Percentiles rank a stretch among this genome's conserved stretches.
Conservation (phyloP, 2,888 invertebrate species). For the Reticulitermes lucifugus region DNA sequence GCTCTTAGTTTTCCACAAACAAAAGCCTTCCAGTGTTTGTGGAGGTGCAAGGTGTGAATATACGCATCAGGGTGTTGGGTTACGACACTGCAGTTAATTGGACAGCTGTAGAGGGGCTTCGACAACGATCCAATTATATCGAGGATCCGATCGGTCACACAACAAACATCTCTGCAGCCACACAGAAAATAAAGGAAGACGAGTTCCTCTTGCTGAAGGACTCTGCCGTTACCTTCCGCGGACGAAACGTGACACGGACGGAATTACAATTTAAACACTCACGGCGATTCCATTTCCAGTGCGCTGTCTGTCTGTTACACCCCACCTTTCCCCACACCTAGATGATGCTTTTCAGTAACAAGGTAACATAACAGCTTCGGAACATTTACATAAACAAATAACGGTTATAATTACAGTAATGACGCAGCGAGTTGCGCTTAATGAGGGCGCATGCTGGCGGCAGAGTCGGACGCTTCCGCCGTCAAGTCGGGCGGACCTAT, state of each 20-base stretch:
- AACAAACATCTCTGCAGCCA: background rate
- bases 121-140: slow-evolving; percentile 21
- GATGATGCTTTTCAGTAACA: too few species aligned
- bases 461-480: too few species aligned
- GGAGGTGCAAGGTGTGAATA: background rate
- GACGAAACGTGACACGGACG: background rate
- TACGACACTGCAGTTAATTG: background rate
- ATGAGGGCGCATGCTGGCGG: too few species aligned
- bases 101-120: background rate
- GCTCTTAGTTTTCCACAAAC: too few species aligned
- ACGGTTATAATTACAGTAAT: too few species aligned
- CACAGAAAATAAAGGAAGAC: background rate
- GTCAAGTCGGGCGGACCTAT: too few species aligned
- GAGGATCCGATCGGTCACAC: background rate
- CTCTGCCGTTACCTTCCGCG: background rate
- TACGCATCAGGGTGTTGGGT: background rate
- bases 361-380: too few species aligned
- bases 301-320: too few species aligned
- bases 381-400: too few species aligned
- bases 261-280: background rate
- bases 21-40: background rate
- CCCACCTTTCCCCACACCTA: too few species aligned
- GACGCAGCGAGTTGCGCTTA: too few species aligned
- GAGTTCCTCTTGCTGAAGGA: background rate
- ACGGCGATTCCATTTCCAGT: background rate